A percentile compares a stretch with the other conserved stretches of the same genome.
Conservation (phyloP, 2,113 vertebrate genomes). For the Ochotona princeps region DNA sequence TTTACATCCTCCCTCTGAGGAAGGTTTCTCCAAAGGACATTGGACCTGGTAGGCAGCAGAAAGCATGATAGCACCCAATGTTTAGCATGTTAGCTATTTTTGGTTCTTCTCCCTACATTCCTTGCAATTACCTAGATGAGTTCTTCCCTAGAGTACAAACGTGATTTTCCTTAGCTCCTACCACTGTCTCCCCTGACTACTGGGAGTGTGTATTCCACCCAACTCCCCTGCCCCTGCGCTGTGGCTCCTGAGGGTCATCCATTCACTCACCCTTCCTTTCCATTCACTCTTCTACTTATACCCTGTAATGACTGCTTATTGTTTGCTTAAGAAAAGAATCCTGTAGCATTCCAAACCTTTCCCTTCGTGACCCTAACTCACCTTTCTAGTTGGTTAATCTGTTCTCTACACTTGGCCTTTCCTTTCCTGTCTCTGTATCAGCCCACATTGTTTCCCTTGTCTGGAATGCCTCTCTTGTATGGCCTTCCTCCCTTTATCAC, state of each 20-base stretch:
- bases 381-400: constrained; percentile 53
- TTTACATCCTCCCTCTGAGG: constrained; percentile 19
- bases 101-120: background rate
- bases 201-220: background rate
- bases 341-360: background rate
- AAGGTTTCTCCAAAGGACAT: too few species aligned
- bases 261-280: background rate
- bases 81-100: background rate
- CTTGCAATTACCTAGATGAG: background rate
- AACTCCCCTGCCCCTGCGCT: background rate
- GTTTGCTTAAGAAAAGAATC: constrained; percentile 44
- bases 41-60: background rate
- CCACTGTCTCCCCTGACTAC: background rate
- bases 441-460: constrained; percentile 37
- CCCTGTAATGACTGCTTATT: background rate
- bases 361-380: background rate
- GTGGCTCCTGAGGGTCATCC: background rate
- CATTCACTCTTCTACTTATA: constrained; percentile 17
- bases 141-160: background rate
- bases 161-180: background rate
- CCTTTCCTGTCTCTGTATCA: constrained; percentile 39
- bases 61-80: background rate
- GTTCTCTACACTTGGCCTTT: background rate
- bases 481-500: background rate
- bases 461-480: background rate